These are phyloP conservation scores for Manis pentadactyla DNA, from an alignment of 2,797 vertebrate species.

Conservation along the genomic window DNA sequence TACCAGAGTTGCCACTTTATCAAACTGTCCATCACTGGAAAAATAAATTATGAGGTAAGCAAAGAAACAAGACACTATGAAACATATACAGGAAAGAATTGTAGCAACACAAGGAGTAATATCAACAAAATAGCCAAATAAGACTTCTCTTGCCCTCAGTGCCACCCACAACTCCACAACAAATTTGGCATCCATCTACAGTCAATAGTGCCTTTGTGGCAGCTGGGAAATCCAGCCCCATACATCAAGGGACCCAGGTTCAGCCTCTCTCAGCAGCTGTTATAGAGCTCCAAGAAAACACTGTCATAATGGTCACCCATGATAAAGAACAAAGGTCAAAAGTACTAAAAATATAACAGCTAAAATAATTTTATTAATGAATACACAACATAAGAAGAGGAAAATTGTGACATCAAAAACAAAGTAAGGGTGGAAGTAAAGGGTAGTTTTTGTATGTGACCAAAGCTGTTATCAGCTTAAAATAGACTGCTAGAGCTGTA, in stretches of 20 bases:
- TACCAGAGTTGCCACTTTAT: background rate
- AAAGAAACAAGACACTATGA: background rate
- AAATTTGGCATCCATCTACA: background rate
- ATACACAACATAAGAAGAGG: constrained; percentile 2
- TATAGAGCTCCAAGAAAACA: background rate
- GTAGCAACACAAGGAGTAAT: background rate
- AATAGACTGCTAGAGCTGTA: background rate
- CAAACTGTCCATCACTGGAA: background rate
- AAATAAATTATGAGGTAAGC: background rate
- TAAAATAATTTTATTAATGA: background rate
- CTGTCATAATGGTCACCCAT: background rate
- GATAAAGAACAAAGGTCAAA: background rate
- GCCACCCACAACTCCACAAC: background rate
- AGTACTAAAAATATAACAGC: background rate
- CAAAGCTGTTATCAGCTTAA: background rate
- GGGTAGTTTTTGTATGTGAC: background rate
- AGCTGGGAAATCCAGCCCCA: background rate
- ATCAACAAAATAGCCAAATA: background rate
- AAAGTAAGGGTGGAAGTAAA: background rate
- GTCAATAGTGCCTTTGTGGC: background rate
- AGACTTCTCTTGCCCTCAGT: background rate
- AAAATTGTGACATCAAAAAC: background rate
- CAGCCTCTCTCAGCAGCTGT: background rate
- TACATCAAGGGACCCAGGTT: background rate
- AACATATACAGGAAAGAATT: background rate